Conservation (phyloP, 1,140 invertebrate genomes). For the Lordiphosa collinella region DNA sequence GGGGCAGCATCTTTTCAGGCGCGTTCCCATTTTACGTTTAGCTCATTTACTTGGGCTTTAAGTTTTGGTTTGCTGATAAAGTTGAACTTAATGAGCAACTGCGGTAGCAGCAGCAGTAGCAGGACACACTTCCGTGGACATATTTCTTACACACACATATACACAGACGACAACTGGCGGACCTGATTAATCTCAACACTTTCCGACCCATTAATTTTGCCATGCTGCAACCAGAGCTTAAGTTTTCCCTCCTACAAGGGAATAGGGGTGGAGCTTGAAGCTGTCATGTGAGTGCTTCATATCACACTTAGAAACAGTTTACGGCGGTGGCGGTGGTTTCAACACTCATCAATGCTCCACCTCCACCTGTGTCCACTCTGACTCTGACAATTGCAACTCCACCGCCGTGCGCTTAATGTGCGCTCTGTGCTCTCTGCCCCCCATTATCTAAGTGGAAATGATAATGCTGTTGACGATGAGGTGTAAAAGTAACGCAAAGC, state of each 20-base stretch:
- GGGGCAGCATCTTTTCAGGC: slow-evolving; percentile 5
- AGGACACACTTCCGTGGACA: slow-evolving; percentile 10
- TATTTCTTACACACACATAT: slow-evolving; percentile 12
- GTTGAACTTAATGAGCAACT: slow-evolving; percentile 66
- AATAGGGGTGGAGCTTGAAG: slow-evolving; percentile 14
- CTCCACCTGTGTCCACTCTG: too few species aligned
- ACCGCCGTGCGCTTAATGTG: too few species aligned
- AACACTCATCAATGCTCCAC: too few species aligned
- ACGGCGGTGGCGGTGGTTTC: too few species aligned
- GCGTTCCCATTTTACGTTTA: slow-evolving; percentile 50
- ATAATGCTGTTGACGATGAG: slow-evolving; percentile 41
- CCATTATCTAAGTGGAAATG: slow-evolving; percentile 2
- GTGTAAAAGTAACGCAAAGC: slow-evolving; percentile 15
- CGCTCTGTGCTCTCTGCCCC: neutral
- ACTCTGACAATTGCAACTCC: too few species aligned
- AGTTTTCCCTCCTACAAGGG: neutral
- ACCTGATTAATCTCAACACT: slow-evolving; percentile 76
- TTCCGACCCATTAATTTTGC: slow-evolving; percentile 73
- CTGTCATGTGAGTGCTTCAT: slow-evolving; percentile 44
- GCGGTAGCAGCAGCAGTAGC: slow-evolving; percentile 25
- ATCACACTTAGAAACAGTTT: slow-evolving; percentile 13
- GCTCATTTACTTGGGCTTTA: slow-evolving; percentile 52
- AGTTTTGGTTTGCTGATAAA: slow-evolving; percentile 63
- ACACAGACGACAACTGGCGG: slow-evolving; percentile 10
- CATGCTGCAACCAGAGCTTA: slow-evolving; percentile 1